Evolutionary conservation across 2,888 invertebrate genomes (phyloP).

Genomic region (Latheticus oryzae): DNA sequence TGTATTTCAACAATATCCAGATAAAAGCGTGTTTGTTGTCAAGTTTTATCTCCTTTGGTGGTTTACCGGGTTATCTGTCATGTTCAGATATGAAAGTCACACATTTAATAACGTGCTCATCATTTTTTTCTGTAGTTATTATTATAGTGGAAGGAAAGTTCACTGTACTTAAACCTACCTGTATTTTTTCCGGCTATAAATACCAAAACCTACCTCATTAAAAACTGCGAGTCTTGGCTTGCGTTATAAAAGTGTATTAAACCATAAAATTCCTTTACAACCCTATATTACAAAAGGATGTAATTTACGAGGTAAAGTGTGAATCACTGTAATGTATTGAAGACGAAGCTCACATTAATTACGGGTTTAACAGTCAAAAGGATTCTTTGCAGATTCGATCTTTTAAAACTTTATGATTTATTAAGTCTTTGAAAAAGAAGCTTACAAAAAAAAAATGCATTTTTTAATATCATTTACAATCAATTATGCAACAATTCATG

Average conservation of each 20-base stretch:
- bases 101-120: no score
- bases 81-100: no score
- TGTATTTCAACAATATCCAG: slow-evolving; percentile 28
- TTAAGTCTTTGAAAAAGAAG: slow-evolving; percentile 22
- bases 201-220: no score
- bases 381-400: slow-evolving; percentile 24
- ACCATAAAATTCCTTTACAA: slow-evolving; percentile 41
- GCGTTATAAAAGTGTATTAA: slow-evolving; percentile 38
- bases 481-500: no score
- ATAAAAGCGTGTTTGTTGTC: slow-evolving; percentile 14
- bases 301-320: slow-evolving; percentile 43
- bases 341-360: slow-evolving; percentile 42
- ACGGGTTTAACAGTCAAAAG: slow-evolving; percentile 38
- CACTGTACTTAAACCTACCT: no score
- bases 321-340: slow-evolving; percentile 36
- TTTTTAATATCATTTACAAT: no score
- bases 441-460: no score
- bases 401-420: slow-evolving; percentile 41
- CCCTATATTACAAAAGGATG: slow-evolving; percentile 29
- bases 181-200: no score
- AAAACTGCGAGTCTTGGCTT: no score
- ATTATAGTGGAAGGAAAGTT: no score
- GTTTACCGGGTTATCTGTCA: slow-evolving; percentile 23
- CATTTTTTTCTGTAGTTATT: no score
- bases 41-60: slow-evolving; percentile 9